Base-by-base conservation (phyloP, 1,140 invertebrate genomes). In the Aphaenogaster rudis region DNA sequence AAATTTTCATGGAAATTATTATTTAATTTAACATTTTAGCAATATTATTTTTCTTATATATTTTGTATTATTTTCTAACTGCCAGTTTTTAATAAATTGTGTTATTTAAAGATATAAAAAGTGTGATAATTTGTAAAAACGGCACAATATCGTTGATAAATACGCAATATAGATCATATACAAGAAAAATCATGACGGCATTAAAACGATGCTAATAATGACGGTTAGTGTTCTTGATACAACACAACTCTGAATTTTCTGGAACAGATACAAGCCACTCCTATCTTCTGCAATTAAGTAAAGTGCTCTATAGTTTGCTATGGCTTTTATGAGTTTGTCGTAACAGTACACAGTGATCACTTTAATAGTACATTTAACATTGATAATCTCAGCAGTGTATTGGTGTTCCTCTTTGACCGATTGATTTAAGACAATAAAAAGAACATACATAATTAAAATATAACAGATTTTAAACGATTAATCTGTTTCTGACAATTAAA, bases 281-380 rank as follows among this genome's bases (percentile, higher is more conserved):
- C 67, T 33, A 45, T 57, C 42, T 57, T 61, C 5, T 39, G 28
- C 45, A 84, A 84, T 84, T 63, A 84, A 74, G 9, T 61, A 61
- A 85, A 85, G 69, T 39, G 33, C 36, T 2, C 36, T 57, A 52
- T 52, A 77, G 13, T 74, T 71, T 74, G 2, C 21, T 45, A 39
- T 64, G 13, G 1, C 15, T 63, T 45, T 78, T 9, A 42, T 15
- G 7, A 54, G 2, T 54, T 39, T 3, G n/a, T 33, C 3, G 13
- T 50, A 15, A 39, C 36, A 36, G 0, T 28, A 45, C 15, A 63
- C 7, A 39, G 33, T 39, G 15, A 54, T 15, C 7, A 50, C n/a
- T 39, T 50, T 42, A 61, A n/a, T 69, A 15, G 0, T 69, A 45
- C 39, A 15, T 59, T 5, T 74, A 54, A 74, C 3, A 42, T 2